Evolutionary conservation across 2,888 invertebrate genomes (phyloP), one percentile per base, ranked within the genome.

Genomic region (Podabrus alpinus): DNA sequence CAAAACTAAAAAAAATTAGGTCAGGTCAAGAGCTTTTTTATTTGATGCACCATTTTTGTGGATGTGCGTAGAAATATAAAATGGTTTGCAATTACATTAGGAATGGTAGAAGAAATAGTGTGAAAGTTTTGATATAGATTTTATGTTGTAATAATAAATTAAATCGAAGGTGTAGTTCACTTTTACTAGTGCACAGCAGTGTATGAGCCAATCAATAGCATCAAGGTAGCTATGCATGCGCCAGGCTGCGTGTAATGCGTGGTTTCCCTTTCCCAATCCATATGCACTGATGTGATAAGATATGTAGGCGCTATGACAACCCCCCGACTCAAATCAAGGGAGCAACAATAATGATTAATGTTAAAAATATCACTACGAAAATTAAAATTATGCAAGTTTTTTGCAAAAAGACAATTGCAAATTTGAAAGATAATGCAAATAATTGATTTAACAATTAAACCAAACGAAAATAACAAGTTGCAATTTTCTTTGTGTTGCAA

Each of bases 181-280:
- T 77, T 77, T 77, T 77, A 75, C 76, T 78, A 79, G 75, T 77
- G 75, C 77, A 76, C 76, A 74, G 75, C 73, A 79, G 79, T 79
- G 74, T 77, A 77, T 78, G 78, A 79, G 78, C 77, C 78, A 80
- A 80, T 80, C 80, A 79, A 80, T 80, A 80, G 80, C 77, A 75
- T 77, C 80, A 80, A 80, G 80, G 80, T 80, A 78, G 80, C 77
- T 80, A 80, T 80, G 80, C 80, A 79, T 78, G 79, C 75, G 75
- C 77, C 77, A 75, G 75, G 73, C 75, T 77, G 77, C 72, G 73
- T 71, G 75, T 75, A 75, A 74, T 77, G 74, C 71, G 74, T 74
- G 74, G 73, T 74, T 74, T 76, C 76, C 73, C 74, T 74, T 73
- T 68, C 72, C 77, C 76, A 71, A 74, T 74, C 73, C 76, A 74